phyloP scores from a whole-genome alignment of 2,797 vertebrate species.

The Carcharodon carcharias region DNA sequence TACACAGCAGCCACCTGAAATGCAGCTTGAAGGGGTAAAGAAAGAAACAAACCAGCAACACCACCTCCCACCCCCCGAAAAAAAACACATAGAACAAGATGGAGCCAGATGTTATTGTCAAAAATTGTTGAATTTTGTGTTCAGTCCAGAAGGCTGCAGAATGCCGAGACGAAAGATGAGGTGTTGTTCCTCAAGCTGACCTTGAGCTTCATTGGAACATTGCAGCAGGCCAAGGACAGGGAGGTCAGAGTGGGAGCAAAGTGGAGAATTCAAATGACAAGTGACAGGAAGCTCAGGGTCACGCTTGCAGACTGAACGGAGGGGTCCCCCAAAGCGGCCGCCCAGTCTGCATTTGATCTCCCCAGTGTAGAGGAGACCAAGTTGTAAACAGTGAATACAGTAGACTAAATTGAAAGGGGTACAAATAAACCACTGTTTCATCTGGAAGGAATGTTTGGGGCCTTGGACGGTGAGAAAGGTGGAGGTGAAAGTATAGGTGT shows the following conservation, averaged over 20 bases:
- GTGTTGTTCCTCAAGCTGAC: background rate
- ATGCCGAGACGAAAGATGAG: background rate
- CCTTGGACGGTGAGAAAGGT: too few relatives aligned
- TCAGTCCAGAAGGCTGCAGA: background rate
- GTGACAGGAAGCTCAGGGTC: background rate
- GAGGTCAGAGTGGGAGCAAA: background rate
- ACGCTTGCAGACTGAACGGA: background rate
- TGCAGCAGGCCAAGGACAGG: background rate
- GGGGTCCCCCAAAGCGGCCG: background rate
- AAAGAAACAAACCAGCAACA: too few relatives aligned
- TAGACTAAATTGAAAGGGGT: too few relatives aligned
- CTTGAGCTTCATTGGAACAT: background rate
- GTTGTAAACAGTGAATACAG: background rate
- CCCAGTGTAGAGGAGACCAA: background rate
- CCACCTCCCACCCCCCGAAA: too few relatives aligned
- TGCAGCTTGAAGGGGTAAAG: too few relatives aligned
- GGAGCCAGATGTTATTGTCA: background rate
- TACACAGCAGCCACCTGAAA: too few relatives aligned
- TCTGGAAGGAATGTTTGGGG: background rate
- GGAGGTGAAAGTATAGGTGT: background rate
- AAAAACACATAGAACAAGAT: background rate
- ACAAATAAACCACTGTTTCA: background rate
- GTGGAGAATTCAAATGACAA: too few relatives aligned
- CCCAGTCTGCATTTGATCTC: background rate
- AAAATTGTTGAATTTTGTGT: background rate